These are phyloP conservation scores for Otolemur crassicaudatus DNA, from an alignment of 2,797 vertebrate genomes.

Conservation along the genomic window DNA sequence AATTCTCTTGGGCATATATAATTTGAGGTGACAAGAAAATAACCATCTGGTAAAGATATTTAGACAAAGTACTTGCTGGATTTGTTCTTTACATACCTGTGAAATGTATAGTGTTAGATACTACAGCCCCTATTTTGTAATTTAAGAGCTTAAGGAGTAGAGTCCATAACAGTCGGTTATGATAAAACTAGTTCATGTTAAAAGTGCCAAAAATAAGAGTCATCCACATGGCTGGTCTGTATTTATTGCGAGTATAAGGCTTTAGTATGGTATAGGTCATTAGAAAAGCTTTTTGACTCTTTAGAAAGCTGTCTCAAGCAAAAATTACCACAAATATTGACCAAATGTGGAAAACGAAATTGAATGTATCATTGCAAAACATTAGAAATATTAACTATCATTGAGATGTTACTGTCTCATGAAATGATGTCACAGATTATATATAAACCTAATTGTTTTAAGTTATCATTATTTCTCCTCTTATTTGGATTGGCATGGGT, in stretches of 20 bases:
- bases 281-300: neutral
- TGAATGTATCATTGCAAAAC: neutral
- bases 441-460: neutral
- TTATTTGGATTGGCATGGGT: neutral
- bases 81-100: neutral
- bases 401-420: constrained; percentile 7
- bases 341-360: neutral
- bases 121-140: neutral
- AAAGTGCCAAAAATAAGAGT: neutral
- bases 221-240: neutral
- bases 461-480: neutral
- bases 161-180: neutral
- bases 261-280: neutral
- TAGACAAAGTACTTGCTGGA: neutral
- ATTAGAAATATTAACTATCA: neutral
- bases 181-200: neutral
- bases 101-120: neutral
- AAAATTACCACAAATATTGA: neutral
- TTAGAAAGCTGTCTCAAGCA: neutral
- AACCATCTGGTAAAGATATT: constrained; percentile 10
- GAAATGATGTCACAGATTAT: neutral
- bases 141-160: neutral
- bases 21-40: constrained; percentile 40
- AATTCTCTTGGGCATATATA: constrained; percentile 42
- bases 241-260: neutral